Base-by-base conservation (phyloP, 2,888 invertebrate species). In the Tortrix viridana region DNA sequence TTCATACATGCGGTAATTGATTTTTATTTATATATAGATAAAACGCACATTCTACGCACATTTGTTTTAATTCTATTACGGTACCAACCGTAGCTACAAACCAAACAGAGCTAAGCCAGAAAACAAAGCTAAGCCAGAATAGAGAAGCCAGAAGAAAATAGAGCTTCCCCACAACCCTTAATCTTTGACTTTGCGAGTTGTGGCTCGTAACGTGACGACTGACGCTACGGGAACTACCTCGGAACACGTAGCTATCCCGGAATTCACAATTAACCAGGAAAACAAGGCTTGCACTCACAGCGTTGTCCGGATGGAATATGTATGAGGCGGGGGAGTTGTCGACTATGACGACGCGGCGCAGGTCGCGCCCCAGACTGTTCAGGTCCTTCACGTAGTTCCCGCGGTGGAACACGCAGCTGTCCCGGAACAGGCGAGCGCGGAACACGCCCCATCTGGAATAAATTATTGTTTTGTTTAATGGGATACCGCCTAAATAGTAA, bases 331-430 rank as follows among this genome's bases (percentile, higher is more conserved):
- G 99, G 80, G 99, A 99, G 93, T 99, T 99, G 94, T 99, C 99
- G 74, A 99, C 97, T 81, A 99, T 99, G 80, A 99, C 96, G 80
- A 99, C 98, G 89, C 98, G 97, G 79, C 97, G 96, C 85, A 99
- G 93, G 92, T 99, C 98, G 71, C 99, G 95, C 66, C 99, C 99
- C 72, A 99, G 94, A 84, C 98, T 97, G 94, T 98, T 98, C 81
- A 99, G 95, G 94, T 99, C 99, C 94, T 99, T 99, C 79, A 99
- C 99, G 93, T 99, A 99, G 93, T 99, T 99, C 77, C 99, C 99
- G 91, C 98, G 95, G 93, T 99, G 98, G 94, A 98, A 99, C 89
- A 99, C 99, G 94, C 99, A 99, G 76, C 99, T 98, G 94, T 99
- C 99, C 88, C 99, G 95, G 94, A 99, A 99, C 82, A 99, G 93